These are phyloP conservation scores for Bombus ignitus DNA, from an alignment of 1,140 invertebrate species.

Conservation along the genomic window DNA sequence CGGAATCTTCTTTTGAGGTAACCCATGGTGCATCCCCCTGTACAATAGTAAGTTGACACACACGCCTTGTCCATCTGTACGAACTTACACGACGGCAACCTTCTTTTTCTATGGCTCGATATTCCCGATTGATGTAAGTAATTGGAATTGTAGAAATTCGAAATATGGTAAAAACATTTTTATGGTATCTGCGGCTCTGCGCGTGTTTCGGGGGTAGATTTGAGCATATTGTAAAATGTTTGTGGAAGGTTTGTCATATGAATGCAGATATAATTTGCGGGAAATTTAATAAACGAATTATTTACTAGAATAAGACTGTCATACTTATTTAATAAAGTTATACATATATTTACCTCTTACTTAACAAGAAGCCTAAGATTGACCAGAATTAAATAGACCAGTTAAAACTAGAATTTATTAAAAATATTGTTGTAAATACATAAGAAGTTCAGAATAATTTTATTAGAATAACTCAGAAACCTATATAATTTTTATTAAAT, in stretches of 20 bases:
- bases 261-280: no score
- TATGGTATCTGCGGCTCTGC: no score
- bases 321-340: no score
- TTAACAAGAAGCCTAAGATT: no score
- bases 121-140: neutral
- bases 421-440: neutral
- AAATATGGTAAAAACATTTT: no score
- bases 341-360: no score
- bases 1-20: conserved; percentile 75
- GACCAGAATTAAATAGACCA: neutral
- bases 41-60: conserved; percentile 20
- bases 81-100: neutral
- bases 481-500: neutral
- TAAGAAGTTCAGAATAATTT: neutral
- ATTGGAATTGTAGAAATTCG: no score
- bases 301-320: no score
- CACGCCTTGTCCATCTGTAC: conserved; percentile 43
- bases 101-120: neutral
- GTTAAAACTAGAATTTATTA: neutral
- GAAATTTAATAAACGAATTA: no score
- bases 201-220: no score
- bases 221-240: no score
- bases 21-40: conserved; percentile 56
- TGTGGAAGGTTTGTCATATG: no score
- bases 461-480: neutral